Base-by-base conservation (phyloP, 2,797 vertebrate species). In the Eurystomus glaucurus region DNA sequence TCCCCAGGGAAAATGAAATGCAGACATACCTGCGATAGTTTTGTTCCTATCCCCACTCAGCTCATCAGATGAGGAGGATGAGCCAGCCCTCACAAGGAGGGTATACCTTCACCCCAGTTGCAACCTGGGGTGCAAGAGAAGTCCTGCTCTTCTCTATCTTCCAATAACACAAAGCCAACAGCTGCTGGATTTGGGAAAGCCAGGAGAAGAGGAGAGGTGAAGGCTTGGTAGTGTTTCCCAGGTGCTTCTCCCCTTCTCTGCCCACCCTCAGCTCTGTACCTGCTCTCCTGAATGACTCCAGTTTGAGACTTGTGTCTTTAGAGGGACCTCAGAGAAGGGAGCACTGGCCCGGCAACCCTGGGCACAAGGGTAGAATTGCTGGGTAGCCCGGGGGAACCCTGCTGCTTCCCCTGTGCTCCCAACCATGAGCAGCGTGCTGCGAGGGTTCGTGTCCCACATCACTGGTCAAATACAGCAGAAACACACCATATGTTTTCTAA, bases 361-460 rank as follows among this genome's bases (percentile, higher is more conserved):
- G 69, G 43, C 41, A 37, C 11, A 17, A 57, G 64, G 61, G 51
- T 33, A 50, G 62, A 41, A 41, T 10, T 1, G 1, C 57, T 35
- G 35, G 8, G 11, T 35, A 69, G 17, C 14, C 60, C 66, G 77
- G 26, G 31, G 65, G 31, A 71, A 9, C 15, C 37, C 51, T 61
- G 0, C 0, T 61, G 25, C 54, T 64, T 52, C 17, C 54, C 31
- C 86, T 69, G 43, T 2, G 1, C 20, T 33, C 48, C 50, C 39
- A 22, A 2, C 39, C 18, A 1, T 0, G 6, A 70, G 45, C 66
- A 39, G 23, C 1, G 0, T 7, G 23, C 19, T 31, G 13, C 0
- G 1, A 51, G n/a, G 3, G 22, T 20, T 3, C 1, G 0, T 4
- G 28, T 69, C 45, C 43, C 71, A 33, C 22, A 7, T 8, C 66